A percentile compares a stretch with the other conserved stretches of the same genome.
phyloP scores from a whole-genome alignment of 2,888 invertebrate genomes.

The Tetanocera ferruginea region DNA sequence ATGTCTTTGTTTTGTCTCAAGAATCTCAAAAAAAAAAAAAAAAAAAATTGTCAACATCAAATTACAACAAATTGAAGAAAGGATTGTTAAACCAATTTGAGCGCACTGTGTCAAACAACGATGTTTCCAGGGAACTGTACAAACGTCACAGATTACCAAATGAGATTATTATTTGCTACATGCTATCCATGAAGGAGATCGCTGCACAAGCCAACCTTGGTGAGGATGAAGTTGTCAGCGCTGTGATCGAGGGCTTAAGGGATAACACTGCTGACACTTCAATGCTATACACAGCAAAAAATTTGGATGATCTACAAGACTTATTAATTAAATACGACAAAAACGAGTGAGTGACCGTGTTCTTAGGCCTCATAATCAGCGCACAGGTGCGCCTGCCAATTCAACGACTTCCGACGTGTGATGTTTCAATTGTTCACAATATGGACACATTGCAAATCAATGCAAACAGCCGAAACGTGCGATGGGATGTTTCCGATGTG shows the following conservation, averaged over 20 bases:
- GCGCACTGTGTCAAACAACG: slow-evolving; percentile 26
- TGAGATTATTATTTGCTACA: slow-evolving; percentile 29
- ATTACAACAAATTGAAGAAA: slow-evolving; percentile 20
- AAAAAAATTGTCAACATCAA: neutral
- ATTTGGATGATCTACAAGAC: slow-evolving; percentile 31
- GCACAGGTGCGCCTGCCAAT: neutral
- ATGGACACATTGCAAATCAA: slow-evolving; percentile 14
- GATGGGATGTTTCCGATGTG: slow-evolving; percentile 30
- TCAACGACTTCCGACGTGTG: neutral
- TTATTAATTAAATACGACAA: slow-evolving; percentile 22
- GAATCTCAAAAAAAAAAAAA: too few species aligned
- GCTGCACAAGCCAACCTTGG: slow-evolving; percentile 32
- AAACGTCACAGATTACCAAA: slow-evolving; percentile 25
- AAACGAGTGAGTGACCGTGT: slow-evolving; percentile 28
- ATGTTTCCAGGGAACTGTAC: slow-evolving; percentile 28
- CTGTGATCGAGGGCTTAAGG: slow-evolving; percentile 34
- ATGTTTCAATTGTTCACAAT: slow-evolving; percentile 42
- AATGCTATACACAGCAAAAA: slow-evolving; percentile 35
- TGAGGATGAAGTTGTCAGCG: slow-evolving; percentile 35
- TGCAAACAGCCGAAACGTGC: slow-evolving; percentile 33
- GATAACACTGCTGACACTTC: slow-evolving; percentile 35
- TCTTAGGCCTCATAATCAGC: neutral
- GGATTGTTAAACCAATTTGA: slow-evolving; percentile 3
- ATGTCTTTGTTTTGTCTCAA: too few species aligned
- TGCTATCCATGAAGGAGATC: slow-evolving; percentile 40